These are phyloP conservation scores for Polia nebulosa DNA, from an alignment of 2,888 invertebrate species.

Conservation along the genomic window DNA sequence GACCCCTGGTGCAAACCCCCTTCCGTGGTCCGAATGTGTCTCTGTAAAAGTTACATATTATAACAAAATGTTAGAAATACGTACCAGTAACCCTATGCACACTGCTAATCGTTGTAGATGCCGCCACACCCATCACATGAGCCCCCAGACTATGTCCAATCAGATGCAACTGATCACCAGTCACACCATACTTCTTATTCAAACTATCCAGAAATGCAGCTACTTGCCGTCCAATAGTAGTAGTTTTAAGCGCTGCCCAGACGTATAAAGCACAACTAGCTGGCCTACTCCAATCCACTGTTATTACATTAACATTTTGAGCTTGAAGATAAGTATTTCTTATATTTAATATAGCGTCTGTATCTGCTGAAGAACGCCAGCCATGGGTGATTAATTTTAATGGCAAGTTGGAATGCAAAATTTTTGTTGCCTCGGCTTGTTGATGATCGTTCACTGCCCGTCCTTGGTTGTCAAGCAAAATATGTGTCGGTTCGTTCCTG, in stretches of 20 bases:
- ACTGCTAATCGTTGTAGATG: not conserved
- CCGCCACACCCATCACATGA: conserved; percentile 19
- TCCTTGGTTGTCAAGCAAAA: conserved; percentile 14
- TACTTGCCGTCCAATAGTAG: not conserved
- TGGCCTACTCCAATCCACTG: conserved; percentile 3
- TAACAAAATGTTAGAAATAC: not conserved
- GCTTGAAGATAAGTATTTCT: conserved; percentile 1
- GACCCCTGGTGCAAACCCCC: no score
- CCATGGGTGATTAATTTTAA: conserved; percentile 23
- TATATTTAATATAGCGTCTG: not conserved
- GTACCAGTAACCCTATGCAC: conserved; percentile 26
- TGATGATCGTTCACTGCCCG: not conserved
- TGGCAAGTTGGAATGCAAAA: not conserved
- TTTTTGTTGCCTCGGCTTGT: not conserved
- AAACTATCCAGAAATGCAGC: conserved; percentile 3
- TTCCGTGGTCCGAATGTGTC: no score
- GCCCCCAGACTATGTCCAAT: conserved; percentile 33
- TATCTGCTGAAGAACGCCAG: conserved; percentile 16
- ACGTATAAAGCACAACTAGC: rapidly evolving
- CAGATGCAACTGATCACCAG: conserved; percentile 17
- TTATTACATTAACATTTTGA: conserved; percentile 6
- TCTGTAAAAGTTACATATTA: no score
- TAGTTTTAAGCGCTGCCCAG: rapidly evolving
- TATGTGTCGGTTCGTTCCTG: not conserved
- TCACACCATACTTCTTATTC: not conserved